These are phyloP conservation scores for Illadopsis cleaveri DNA, from an alignment of 2,113 vertebrate genomes.

Conservation along the genomic window DNA sequence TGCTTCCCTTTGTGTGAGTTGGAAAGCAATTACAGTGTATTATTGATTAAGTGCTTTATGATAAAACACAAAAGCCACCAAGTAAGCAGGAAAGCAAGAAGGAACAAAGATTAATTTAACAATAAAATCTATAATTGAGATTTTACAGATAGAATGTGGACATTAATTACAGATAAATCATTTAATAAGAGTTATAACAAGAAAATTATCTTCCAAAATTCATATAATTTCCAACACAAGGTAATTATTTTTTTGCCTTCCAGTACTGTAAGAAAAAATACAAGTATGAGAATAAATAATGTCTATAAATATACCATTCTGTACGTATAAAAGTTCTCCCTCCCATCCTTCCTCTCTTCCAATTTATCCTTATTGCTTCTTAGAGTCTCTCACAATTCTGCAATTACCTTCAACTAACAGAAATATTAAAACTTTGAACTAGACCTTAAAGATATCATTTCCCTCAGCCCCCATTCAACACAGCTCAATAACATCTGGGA, in stretches of 20 bases:
- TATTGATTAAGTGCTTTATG: constrained; percentile 49
- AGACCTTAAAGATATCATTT: background rate
- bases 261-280: constrained; percentile 46
- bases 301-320: constrained; percentile 47
- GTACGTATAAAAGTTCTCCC: constrained; percentile 23
- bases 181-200: constrained; percentile 47
- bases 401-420: background rate
- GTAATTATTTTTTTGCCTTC: constrained; percentile 53
- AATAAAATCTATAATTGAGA: constrained; percentile 60
- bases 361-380: constrained; percentile 12
- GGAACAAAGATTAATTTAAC: constrained; percentile 48
- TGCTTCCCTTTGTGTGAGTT: constrained; percentile 7
- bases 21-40: constrained; percentile 49
- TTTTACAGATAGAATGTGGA: constrained; percentile 56
- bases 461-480: accelerated
- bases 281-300: constrained; percentile 61
- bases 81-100: constrained; percentile 40
- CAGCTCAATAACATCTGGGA: background rate
- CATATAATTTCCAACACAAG: constrained; percentile 17
- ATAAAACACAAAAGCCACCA: constrained; percentile 30
- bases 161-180: constrained; percentile 59
- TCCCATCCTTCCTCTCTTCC: background rate
- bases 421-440: background rate
- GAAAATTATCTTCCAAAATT: constrained; percentile 47
- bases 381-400: background rate